phyloP scores from a whole-genome alignment of 2,113 vertebrate genomes.

The Tiliqua scincoides region DNA sequence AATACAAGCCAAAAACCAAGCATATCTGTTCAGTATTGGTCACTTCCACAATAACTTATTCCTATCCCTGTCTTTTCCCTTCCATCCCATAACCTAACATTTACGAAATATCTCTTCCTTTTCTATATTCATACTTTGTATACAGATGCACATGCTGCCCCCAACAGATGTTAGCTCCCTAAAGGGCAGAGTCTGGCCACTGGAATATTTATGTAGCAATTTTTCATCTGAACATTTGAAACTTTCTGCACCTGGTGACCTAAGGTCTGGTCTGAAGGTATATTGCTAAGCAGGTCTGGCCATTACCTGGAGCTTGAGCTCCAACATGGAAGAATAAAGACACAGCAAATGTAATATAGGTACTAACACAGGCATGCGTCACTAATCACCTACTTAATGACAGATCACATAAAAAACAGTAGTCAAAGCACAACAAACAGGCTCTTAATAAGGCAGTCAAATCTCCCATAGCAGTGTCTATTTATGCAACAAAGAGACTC shows the following conservation, averaged over 20 bases:
- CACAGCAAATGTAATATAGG: too few relatives aligned
- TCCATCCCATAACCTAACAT: background rate
- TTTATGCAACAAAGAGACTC: too few relatives aligned
- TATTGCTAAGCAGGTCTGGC: too few relatives aligned
- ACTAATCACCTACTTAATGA: too few relatives aligned
- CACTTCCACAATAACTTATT: background rate
- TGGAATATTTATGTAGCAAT: background rate
- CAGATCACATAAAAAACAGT: too few relatives aligned
- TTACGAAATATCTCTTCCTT: background rate
- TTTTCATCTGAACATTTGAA: background rate
- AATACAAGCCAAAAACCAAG: background rate
- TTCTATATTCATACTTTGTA: background rate
- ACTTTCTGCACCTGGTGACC: background rate
- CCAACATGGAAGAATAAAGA: background rate
- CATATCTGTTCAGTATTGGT: too few relatives aligned
- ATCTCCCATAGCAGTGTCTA: too few relatives aligned
- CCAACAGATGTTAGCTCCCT: background rate
- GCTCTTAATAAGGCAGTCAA: too few relatives aligned
- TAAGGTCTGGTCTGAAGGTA: too few relatives aligned
- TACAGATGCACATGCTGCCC: background rate
- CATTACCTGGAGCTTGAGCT: background rate
- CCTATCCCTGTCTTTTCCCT: background rate
- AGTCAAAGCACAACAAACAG: too few relatives aligned
- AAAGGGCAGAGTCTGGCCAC: background rate
- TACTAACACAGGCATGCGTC: too few relatives aligned